Evolutionary conservation across 2,888 invertebrate genomes (phyloP), one percentile per base, ranked within the genome.

Genomic region (Strigamia transsilvanica): DNA sequence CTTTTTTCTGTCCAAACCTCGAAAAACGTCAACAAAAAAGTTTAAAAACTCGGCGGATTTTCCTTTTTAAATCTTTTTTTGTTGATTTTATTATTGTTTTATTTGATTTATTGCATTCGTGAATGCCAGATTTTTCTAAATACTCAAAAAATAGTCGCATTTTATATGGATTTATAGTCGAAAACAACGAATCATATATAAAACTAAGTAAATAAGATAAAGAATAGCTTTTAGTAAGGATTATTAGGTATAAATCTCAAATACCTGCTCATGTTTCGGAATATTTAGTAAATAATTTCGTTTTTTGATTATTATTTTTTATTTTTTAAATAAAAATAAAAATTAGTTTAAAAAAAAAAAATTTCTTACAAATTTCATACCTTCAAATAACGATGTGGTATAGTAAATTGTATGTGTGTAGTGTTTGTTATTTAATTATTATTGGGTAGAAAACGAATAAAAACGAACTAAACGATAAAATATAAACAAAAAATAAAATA

Each of bases 1-100:
- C 61, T 66, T 46, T 46, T 38, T 66, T 66, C 61, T 66, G 61
- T 66, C 61, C 61, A 66, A 66, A 66, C 61, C 61, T 66, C 61
- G n/a, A 66, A 66, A 23, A 66, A 66, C 38, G 6, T 9, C 9
- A 38, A 38, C 38, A 38, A 38, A 27, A 1, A 27, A 27, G n/a
- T n/a, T n/a, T 2, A 27, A 27, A 27, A 27, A 2, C 38, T 38
- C 10, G 38, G 38, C 38, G 10, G 10, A 66, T 18, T 66, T 2
- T 1, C 21, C 3, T 21, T 61, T 61, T 61, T 18, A n/a, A n/a
- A n/a, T 18, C 10, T 66, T 66, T 23, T 7, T 21, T 23, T 2
- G 18, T 66, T 66, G 6, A 66, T 12, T 23, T 66, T 66, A 23
- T 21, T 21, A 2, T 1, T 61, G 2, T 21, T 61, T 61, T 13